These are phyloP conservation scores for Scatophagus argus DNA, from an alignment of 2,113 vertebrate genomes.

Conservation along the genomic window DNA sequence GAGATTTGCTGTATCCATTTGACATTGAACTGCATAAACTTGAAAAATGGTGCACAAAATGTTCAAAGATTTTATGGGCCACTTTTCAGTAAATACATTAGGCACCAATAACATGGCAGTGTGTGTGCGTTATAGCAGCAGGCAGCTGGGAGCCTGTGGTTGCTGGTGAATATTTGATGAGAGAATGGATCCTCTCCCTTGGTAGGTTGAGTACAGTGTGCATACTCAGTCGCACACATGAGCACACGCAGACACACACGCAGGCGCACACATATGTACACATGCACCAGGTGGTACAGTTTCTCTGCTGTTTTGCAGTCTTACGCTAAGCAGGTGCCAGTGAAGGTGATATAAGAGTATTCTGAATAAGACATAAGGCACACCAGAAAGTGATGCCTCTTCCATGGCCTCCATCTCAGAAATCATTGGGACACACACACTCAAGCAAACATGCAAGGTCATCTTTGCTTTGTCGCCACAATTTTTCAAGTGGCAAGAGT, in stretches of 20 bases:
- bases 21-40: slow-evolving; percentile 10
- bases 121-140: slow-evolving; percentile 67
- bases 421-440: slow-evolving; percentile 44
- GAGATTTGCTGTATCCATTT: slow-evolving; percentile 13
- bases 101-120: slow-evolving; percentile 44
- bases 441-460: slow-evolving; percentile 48
- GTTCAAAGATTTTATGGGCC: slow-evolving; percentile 36
- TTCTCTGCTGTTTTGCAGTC: slow-evolving; percentile 47
- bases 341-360: slow-evolving; percentile 78
- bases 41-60: slow-evolving; percentile 37
- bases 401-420: slow-evolving; percentile 33
- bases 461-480: slow-evolving; percentile 16
- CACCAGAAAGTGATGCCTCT: slow-evolving; percentile 70
- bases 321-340: slow-evolving; percentile 55
- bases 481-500: slow-evolving; percentile 22
- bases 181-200: slow-evolving; percentile 83
- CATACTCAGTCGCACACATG: slow-evolving; percentile 51
- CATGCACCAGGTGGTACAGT: slow-evolving; percentile 37
- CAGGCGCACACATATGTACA: neutral
- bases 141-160: slow-evolving; percentile 80
- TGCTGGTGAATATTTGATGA: slow-evolving; percentile 86
- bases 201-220: slow-evolving; percentile 76
- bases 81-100: slow-evolving; percentile 30
- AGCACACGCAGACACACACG: slow-evolving; percentile 23
- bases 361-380: slow-evolving; percentile 65